These are phyloP conservation scores for Calidris pugnax DNA, from an alignment of 2,113 vertebrate genomes.

Conservation along the genomic window DNA sequence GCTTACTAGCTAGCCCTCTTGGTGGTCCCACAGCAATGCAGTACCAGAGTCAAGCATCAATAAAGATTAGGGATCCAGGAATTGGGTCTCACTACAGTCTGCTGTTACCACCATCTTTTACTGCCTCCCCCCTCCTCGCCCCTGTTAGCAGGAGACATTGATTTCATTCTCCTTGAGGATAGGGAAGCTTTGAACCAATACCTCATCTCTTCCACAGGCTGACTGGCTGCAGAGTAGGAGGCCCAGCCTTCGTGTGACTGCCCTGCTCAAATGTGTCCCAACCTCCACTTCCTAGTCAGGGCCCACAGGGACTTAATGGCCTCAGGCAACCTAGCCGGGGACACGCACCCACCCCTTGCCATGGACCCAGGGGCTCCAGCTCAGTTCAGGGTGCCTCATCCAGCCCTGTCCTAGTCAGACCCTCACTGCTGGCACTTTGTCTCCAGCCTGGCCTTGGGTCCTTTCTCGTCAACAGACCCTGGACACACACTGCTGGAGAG, in stretches of 20 bases:
- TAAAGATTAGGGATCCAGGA: background rate
- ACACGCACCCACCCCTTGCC: accelerated
- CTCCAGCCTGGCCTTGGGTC: background rate
- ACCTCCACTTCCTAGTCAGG: background rate
- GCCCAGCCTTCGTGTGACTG: background rate
- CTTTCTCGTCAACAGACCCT: background rate
- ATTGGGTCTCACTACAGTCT: accelerated
- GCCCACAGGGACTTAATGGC: accelerated
- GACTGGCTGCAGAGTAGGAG: background rate
- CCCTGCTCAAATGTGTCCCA: accelerated
- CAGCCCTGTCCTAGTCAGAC: background rate
- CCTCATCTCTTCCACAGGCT: background rate
- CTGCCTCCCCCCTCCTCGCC: background rate
- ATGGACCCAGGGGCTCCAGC: background rate
- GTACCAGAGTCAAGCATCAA: background rate
- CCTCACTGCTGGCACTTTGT: accelerated
- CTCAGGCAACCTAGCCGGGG: background rate
- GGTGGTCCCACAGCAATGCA: background rate
- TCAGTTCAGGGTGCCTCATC: accelerated
- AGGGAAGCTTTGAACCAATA: background rate
- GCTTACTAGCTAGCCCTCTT: background rate
- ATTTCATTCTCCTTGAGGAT: background rate
- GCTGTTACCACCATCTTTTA: background rate
- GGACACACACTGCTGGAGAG: background rate
- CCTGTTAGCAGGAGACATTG: background rate